Evolutionary conservation across 2,113 vertebrate species (phyloP).

Genomic region (Scalopus aquaticus): DNA sequence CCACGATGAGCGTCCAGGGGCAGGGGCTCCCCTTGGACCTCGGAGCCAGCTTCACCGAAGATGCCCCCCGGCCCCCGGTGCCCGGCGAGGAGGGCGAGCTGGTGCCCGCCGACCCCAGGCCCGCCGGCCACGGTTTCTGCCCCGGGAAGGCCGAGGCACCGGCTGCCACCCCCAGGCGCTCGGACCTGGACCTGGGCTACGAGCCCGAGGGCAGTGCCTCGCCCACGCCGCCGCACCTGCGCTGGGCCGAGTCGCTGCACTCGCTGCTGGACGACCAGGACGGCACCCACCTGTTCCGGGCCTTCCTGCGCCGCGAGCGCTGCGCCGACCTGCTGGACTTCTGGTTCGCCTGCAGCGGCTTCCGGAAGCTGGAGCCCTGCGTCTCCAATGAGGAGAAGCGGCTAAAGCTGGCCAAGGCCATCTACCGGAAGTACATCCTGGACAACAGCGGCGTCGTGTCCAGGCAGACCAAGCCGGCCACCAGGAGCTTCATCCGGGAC

Average conservation of each 20-base stretch:
- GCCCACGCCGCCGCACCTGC: slow-evolving; percentile 96
- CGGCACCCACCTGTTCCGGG: slow-evolving; percentile 95
- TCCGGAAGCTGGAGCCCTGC: slow-evolving; percentile 92
- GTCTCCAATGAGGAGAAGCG: slow-evolving; percentile 93
- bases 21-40: slow-evolving; percentile 93
- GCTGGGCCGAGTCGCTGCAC: slow-evolving; percentile 97
- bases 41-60: slow-evolving; percentile 96
- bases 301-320: slow-evolving; percentile 95
- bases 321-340: slow-evolving; percentile 97
- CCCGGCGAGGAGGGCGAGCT: slow-evolving; percentile 98
- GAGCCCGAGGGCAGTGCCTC: slow-evolving; percentile 98
- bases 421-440: slow-evolving; percentile 97
- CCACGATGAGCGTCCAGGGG: slow-evolving; percentile 94
- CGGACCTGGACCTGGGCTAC: slow-evolving; percentile 97
- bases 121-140: slow-evolving; percentile 86
- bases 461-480: slow-evolving; percentile 95
- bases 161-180: slow-evolving; percentile 93
- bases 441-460: slow-evolving; percentile 95
- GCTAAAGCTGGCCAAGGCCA: slow-evolving; percentile 95
- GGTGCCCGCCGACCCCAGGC: slow-evolving; percentile 89
- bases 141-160: slow-evolving; percentile 91
- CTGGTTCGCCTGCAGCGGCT: slow-evolving; percentile 99
- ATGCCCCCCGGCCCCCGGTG: slow-evolving; percentile 97
- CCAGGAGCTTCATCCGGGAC: slow-evolving; percentile 98
- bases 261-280: slow-evolving; percentile 98